Conservation (phyloP, 2,797 vertebrate genomes). For the Brachyalestes nurse region DNA sequence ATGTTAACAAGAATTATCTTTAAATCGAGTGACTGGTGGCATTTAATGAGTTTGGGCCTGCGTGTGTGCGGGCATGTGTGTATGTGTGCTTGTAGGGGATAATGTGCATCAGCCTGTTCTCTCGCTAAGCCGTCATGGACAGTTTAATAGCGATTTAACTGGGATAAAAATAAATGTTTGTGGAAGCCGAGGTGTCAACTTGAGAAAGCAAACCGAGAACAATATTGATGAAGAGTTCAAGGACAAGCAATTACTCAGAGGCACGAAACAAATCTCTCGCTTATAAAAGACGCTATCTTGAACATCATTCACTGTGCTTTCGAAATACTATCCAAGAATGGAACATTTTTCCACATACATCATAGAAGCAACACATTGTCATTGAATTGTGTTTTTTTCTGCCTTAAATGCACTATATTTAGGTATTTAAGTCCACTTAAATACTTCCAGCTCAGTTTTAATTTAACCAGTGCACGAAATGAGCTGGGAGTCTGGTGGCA, state of each 20-base stretch:
- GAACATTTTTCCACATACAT: constrained; percentile 1
- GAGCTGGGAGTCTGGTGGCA: neutral
- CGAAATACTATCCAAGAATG: neutral
- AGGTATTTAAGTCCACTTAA: constrained; percentile 5
- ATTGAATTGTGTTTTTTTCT: constrained; percentile 2
- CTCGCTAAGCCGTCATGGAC: constrained; percentile 33
- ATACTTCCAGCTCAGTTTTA: constrained; percentile 12
- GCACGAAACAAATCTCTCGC: constrained; percentile 19
- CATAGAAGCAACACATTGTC: constrained; percentile 7
- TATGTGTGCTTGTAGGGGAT: constrained; percentile 19
- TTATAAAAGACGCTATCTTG: neutral
- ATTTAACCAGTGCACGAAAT: constrained; percentile 3
- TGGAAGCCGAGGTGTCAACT: constrained; percentile 17
- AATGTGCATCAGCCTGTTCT: constrained; percentile 24
- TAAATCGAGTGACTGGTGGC: constrained; percentile 51
- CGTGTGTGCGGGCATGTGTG: constrained; percentile 9
- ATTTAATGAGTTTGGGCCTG: constrained; percentile 52
- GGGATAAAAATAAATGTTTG: constrained; percentile 32
- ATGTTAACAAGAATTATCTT: constrained; percentile 63
- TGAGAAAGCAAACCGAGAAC: constrained; percentile 17
- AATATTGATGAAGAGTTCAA: constrained; percentile 28
- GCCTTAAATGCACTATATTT: constrained; percentile 8
- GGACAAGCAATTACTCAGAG: constrained; percentile 5
- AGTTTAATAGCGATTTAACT: constrained; percentile 32
- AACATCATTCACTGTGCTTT: neutral